Percentiles rank a stretch among this genome's conserved stretches.
Conservation (phyloP, 2,113 vertebrate species). For the Kryptolebias marmoratus region DNA sequence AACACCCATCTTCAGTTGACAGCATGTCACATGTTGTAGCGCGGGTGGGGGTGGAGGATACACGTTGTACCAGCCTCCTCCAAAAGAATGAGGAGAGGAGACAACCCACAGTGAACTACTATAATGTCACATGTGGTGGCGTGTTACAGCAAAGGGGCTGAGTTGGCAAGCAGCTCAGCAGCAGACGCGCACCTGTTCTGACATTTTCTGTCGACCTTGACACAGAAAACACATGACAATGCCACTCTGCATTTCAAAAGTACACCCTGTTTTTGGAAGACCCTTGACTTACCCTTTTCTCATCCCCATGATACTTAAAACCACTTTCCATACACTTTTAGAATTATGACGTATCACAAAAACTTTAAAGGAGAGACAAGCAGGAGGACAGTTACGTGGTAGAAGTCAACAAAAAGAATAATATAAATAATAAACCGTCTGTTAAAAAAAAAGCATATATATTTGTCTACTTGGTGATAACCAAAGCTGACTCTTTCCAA, state of each 20-base stretch:
- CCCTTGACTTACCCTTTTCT: slow-evolving; percentile 44
- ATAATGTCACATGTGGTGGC: slow-evolving; percentile 73
- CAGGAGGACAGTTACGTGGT: slow-evolving; percentile 3
- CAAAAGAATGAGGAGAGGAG: slow-evolving; percentile 45
- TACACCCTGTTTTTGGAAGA: slow-evolving; percentile 53
- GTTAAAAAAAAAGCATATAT: background rate
- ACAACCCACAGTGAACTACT: slow-evolving; percentile 55
- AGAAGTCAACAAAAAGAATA: background rate
- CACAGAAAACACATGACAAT: slow-evolving; percentile 81
- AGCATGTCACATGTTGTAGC: slow-evolving; percentile 8
- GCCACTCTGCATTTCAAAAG: slow-evolving; percentile 70
- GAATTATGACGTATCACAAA: slow-evolving; percentile 11
- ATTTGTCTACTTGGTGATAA: slow-evolving; percentile 14
- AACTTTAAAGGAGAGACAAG: slow-evolving; percentile 16
- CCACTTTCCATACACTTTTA: slow-evolving; percentile 36
- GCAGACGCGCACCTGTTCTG: slow-evolving; percentile 84
- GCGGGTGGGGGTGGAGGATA: slow-evolving; percentile 4
- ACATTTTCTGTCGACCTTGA: slow-evolving; percentile 83
- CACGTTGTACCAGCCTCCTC: slow-evolving; percentile 38
- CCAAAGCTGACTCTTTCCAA: slow-evolving; percentile 26
- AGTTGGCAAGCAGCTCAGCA: slow-evolving; percentile 77
- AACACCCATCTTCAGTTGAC: slow-evolving; percentile 28
- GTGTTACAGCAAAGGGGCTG: slow-evolving; percentile 76
- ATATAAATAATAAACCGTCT: background rate
- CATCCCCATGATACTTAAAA: slow-evolving; percentile 52